A percentile compares a stretch with the other conserved stretches of the same genome.
Conservation (phyloP, 2,113 vertebrate species). For the Setophaga coronata region DNA sequence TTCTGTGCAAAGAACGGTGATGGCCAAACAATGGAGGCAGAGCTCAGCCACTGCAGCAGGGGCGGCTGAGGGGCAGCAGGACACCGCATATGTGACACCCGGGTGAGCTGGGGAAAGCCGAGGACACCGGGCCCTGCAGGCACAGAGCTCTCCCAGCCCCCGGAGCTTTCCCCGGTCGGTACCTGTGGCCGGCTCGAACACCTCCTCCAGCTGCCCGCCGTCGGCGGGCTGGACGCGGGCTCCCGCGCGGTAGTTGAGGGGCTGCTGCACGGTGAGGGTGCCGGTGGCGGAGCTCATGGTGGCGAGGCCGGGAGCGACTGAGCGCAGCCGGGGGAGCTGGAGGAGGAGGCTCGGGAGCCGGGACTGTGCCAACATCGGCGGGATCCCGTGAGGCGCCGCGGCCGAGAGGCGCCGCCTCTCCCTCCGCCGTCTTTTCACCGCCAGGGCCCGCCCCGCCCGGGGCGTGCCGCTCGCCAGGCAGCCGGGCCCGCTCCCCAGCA, state of each 20-base stretch:
- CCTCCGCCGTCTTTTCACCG: neutral
- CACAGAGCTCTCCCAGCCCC: neutral
- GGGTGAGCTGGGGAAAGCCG: neutral
- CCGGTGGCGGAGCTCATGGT: conserved; percentile 77
- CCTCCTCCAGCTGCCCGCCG: conserved; percentile 74
- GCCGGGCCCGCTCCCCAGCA: rapidly evolving
- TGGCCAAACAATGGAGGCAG: rapidly evolving
- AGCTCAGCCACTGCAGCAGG: rapidly evolving
- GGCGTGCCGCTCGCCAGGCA: neutral
- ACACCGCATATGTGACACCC: neutral
- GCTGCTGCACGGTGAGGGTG: conserved; percentile 71
- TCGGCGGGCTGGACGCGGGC: conserved; percentile 75
- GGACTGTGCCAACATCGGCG: neutral
- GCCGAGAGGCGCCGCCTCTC: neutral
- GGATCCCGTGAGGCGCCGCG: neutral
- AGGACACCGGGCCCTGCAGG: neutral
- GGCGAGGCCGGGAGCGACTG: neutral
- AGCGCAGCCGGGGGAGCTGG: neutral
- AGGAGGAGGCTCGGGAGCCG: neutral
- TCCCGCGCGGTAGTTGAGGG: conserved; percentile 87
- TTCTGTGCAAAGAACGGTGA: rapidly evolving
- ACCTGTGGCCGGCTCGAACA: conserved; percentile 93
- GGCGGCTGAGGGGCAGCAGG: neutral
- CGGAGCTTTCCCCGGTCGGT: neutral
- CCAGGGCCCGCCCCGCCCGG: neutral